Evolutionary conservation across 2,797 vertebrate genomes (phyloP), one percentile per base, ranked within the genome.

Genomic region (Smutsia temminckii): DNA sequence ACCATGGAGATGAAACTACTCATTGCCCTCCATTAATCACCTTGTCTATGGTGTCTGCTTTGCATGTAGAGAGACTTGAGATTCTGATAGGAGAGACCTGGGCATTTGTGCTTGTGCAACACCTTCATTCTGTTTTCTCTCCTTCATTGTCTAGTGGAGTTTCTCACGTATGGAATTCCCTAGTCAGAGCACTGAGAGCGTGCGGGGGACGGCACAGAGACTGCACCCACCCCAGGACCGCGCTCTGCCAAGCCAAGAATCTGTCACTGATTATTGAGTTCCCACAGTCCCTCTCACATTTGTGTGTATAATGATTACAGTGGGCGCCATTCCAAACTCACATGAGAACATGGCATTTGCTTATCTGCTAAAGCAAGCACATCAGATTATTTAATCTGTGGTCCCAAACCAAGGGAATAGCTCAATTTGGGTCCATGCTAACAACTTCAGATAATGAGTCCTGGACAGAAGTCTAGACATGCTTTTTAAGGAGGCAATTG

Each of bases 1-100:
- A 23, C 95, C 89, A 95, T 57, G 85, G 94, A 95, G 80, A 97
- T 4, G 83, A 84, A 86, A 69, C 66, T 6, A 71, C 89, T 85
- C 89, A 64, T 91, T 91, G 71, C 66, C 69, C 75, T 74, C 75
- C 91, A 42, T 53, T 57, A 80, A 93, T 69, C 84, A 69, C 75
- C 71, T 93, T 1, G 18, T 37, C 64, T 51, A 18, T 2, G 13
- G 84, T 46, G 32, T 34, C 83, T 51, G 29, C 1, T 53, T 59
- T 32, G 51, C 18, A 20, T 0, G 29, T 51, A 46, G 34, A 94
- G 37, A 94, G 29, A 59, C 71, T 42, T 72, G 92, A 85, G 66
- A 88, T 88, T 71, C 63, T 68, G 37, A 91, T 3, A 49, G 71
- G 42, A 79, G 40, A 89, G 13, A 74, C 42, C 63, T 4, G 16